A percentile compares a stretch with the other conserved stretches of the same genome.
Evolutionary conservation across 2,888 invertebrate species (phyloP).

Genomic region (Cremastinae sp.): DNA sequence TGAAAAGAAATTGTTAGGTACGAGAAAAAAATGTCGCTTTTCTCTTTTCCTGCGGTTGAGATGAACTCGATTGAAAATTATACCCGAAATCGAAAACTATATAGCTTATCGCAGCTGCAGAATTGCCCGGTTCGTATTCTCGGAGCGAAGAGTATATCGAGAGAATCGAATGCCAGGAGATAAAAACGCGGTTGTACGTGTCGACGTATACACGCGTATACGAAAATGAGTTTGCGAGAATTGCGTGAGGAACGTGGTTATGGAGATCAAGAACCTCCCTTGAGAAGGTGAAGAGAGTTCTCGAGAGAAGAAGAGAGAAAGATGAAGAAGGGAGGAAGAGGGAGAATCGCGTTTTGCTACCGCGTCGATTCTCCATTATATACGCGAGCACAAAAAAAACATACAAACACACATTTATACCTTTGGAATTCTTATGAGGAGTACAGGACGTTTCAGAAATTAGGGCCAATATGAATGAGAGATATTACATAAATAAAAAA

Average conservation of each 20-base stretch:
- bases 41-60: too few species aligned
- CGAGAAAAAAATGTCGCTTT: too few species aligned
- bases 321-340: constrained; percentile 25
- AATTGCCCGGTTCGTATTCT: too few species aligned
- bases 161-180: neutral
- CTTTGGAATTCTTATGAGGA: constrained; percentile 56
- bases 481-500: too few species aligned
- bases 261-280: constrained; percentile 71
- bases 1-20: too few species aligned
- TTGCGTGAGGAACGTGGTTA: constrained; percentile 70
- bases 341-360: constrained; percentile 45
- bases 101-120: too few species aligned
- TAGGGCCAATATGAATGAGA: too few species aligned
- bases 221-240: constrained; percentile 46
- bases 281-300: constrained; percentile 65
- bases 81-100: constrained; percentile 18
- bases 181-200: neutral
- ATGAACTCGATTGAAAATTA: neutral
- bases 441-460: neutral
- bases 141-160: neutral
- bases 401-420: constrained; percentile 47
- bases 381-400: constrained; percentile 37
- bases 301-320: constrained; percentile 57
- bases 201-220: constrained; percentile 16
- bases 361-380: constrained; percentile 33